phyloP scores from a whole-genome alignment of 2,113 vertebrate species.

The Ceyx melanurus region DNA sequence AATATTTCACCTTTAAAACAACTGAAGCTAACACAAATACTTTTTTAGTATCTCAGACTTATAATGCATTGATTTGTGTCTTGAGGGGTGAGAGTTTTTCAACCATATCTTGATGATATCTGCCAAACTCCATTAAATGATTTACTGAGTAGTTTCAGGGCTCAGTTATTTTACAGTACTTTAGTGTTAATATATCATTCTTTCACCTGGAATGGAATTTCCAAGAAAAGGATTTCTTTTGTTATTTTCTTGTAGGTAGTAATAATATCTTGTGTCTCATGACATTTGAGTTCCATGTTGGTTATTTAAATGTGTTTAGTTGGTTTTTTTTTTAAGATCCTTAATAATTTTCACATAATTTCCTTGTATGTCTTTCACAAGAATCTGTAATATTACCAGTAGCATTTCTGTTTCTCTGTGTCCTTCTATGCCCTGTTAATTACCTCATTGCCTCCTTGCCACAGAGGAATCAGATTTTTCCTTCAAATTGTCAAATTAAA shows the following conservation, averaged over 20 bases:
- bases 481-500: background rate
- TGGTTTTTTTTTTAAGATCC: background rate
- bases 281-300: background rate
- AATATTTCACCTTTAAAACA: background rate
- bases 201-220: background rate
- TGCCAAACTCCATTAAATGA: constrained; percentile 18
- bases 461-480: background rate
- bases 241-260: constrained; percentile 15
- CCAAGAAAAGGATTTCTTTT: background rate
- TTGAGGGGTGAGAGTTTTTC: background rate
- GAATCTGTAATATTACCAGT: background rate
- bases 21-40: background rate
- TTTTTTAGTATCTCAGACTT: background rate
- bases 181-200: constrained; percentile 6
- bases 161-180: background rate
- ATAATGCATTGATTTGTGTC: background rate
- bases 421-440: background rate
- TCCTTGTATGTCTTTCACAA: constrained; percentile 17
- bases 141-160: constrained; percentile 14
- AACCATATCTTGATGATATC: background rate
- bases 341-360: background rate
- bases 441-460: background rate
- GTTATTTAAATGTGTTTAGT: background rate
- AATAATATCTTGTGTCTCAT: background rate
- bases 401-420: background rate